Evolutionary conservation across 2,113 vertebrate genomes (phyloP), one percentile per base, ranked within the genome.

Genomic region (Dipodomys stephensi): DNA sequence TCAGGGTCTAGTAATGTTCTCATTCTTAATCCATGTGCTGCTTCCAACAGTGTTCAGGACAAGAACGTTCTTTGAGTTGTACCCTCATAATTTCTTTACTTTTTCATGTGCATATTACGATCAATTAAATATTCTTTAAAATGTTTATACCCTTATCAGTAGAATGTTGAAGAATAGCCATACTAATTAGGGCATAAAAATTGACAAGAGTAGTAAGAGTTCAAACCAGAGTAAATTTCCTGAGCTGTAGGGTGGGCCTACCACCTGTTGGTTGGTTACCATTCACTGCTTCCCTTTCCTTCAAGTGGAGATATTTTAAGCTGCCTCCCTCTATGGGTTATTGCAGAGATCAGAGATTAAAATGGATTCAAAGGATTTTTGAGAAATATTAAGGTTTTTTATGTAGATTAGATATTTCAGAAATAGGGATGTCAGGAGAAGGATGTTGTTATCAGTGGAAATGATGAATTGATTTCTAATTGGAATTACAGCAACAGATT

Each of bases 391-490:
- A 23, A 28, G 7, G 53, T 69, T 15, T 4, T 57, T 12, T 87
- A 83, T 30, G 20, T 81, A 86, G 30, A 82, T 57, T 2, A 57
- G 77, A 32, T 80, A 84, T n/a, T 73, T 77, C 49, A 93, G 81
- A 86, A 90, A 92, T 67, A 83, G 22, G 11, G 32, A 95, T 67
- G 4, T 64, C 79, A 81, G 77, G 49, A 90, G 69, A 81, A 35
- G 68, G 69, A 91, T 84, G 77, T 81, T 87, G 92, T 91, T 83
- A 91, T 72, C 78, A 82, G 35, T 74, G 13, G 57, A 62, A 87
- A 83, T n/a, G n/a, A 88, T 76, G 3, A 87, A 91, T 32, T 89
- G 39, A 77, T 30, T 88, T 91, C 83, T 77, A 91, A 87, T 84
- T 87, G 53, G 46, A 95, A 81, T 23, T n/a, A 39, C 80, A 93